Evolutionary conservation across 2,888 invertebrate genomes (phyloP).

Genomic region (Stomorhina lunata): DNA sequence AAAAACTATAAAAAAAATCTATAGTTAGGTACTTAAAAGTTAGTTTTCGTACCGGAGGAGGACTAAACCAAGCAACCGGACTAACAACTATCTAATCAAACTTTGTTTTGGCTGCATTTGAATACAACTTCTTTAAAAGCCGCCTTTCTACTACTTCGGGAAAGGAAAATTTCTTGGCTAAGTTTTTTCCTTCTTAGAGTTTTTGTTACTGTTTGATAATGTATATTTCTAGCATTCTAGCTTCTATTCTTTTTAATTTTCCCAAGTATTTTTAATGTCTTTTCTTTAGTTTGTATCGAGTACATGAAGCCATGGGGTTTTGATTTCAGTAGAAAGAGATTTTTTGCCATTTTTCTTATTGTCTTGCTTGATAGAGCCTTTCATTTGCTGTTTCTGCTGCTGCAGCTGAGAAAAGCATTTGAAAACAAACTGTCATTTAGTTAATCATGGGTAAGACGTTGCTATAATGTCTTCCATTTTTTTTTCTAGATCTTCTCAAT

Average conservation of each 20-base stretch:
- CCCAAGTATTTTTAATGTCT: conserved; percentile 47
- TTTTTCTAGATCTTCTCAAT: conserved; percentile 30
- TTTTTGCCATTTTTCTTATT: conserved; percentile 23
- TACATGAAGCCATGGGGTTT: conserved; percentile 3
- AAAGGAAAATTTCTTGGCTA: too few relatives aligned
- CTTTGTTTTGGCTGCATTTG: conserved; percentile 31
- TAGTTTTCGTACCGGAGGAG: too few relatives aligned
- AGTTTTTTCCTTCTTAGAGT: too few relatives aligned
- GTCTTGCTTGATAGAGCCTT: too few relatives aligned
- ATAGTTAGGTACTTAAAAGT: too few relatives aligned
- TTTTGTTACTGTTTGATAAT: too few relatives aligned
- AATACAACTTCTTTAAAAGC: conserved; percentile 46
- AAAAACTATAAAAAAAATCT: too few relatives aligned
- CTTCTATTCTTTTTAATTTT: conserved; percentile 41
- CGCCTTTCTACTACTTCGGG: conserved; percentile 2
- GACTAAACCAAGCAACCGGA: conserved; percentile 58
- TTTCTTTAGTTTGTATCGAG: conserved; percentile 32
- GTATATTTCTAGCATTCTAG: background rate
- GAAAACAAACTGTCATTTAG: conserved; percentile 65
- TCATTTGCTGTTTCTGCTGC: conserved; percentile 23
- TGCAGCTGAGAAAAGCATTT: conserved; percentile 57
- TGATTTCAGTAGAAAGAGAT: conserved; percentile 36
- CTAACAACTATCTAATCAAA: conserved; percentile 66
- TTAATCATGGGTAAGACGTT: conserved; percentile 64
- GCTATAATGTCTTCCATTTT: conserved; percentile 47